These are phyloP conservation scores for Parapsyche elsis DNA, from an alignment of 1,140 invertebrate species.

Conservation along the genomic window DNA sequence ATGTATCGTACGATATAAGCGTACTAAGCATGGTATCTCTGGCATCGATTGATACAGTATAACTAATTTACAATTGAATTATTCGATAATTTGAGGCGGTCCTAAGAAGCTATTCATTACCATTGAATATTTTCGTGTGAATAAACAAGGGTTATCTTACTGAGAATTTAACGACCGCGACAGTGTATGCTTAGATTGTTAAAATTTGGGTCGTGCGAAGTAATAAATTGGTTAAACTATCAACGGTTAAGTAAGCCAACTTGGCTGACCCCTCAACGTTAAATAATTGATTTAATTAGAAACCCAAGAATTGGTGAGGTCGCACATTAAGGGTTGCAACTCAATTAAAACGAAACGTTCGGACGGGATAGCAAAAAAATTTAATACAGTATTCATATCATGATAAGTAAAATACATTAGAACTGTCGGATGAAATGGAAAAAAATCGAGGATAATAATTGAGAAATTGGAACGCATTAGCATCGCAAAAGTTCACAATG, in stretches of 20 bases:
- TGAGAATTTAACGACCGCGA: not conserved
- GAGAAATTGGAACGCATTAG: slow-evolving; percentile 28
- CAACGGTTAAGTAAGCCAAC: slow-evolving; percentile 9
- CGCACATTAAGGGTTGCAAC: too few species aligned
- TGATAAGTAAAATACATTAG: not conserved
- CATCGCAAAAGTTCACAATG: slow-evolving; percentile 16
- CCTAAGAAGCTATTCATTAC: too few species aligned
- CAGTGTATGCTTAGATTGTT: not conserved
- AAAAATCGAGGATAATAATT: slow-evolving; percentile 16
- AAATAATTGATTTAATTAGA: slow-evolving; percentile 26
- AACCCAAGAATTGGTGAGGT: not conserved
- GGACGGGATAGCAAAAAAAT: not conserved
- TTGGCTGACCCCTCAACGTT: slow-evolving; percentile 11
- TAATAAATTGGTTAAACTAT: slow-evolving; percentile 30
- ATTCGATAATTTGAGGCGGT: too few species aligned
- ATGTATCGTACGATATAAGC: too few species aligned
- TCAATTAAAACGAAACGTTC: too few species aligned
- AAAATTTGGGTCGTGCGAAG: not conserved
- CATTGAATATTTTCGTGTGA: too few species aligned
- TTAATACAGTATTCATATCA: not conserved
- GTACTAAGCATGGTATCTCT: too few species aligned
- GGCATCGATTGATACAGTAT: too few species aligned
- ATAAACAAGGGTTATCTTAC: too few species aligned
- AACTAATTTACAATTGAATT: too few species aligned
- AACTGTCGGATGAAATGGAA: not conserved